phyloP scores from a whole-genome alignment of 2,113 vertebrate genomes.

The Apteryx mantelli region DNA sequence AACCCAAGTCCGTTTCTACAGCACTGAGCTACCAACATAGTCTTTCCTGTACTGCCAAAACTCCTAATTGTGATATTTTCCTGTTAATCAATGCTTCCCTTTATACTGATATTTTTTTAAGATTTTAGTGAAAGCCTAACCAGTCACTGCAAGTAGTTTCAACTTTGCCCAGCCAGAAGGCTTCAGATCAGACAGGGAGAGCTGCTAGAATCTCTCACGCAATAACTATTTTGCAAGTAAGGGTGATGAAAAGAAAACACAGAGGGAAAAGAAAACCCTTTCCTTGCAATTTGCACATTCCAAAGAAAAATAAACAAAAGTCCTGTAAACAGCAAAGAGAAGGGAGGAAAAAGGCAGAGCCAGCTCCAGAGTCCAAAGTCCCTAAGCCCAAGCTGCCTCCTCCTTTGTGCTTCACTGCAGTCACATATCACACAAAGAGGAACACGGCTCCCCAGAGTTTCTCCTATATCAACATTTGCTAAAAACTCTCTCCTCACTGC shows the following conservation, averaged over 20 bases:
- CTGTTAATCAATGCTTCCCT: neutral
- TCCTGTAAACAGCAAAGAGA: neutral
- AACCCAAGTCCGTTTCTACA: no score
- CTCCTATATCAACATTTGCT: neutral
- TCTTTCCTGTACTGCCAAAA: neutral
- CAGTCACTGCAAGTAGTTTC: neutral
- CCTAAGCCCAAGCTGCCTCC: neutral
- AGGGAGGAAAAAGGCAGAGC: neutral
- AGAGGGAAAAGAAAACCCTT: neutral
- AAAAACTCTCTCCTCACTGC: neutral
- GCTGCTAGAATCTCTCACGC: neutral
- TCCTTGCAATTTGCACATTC: neutral
- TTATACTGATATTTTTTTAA: neutral
- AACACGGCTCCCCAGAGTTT: rapidly evolving
- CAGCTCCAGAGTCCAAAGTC: conserved; percentile 18
- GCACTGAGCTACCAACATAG: neutral
- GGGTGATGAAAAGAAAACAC: neutral
- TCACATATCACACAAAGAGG: neutral
- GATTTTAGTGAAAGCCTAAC: neutral
- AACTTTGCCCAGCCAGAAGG: neutral
- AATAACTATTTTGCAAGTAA: neutral
- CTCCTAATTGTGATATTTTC: neutral
- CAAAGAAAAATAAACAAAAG: neutral
- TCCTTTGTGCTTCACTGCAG: neutral
- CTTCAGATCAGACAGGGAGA: neutral